phyloP scores from a whole-genome alignment of 2,888 invertebrate genomes.

The Acronicta alni region DNA sequence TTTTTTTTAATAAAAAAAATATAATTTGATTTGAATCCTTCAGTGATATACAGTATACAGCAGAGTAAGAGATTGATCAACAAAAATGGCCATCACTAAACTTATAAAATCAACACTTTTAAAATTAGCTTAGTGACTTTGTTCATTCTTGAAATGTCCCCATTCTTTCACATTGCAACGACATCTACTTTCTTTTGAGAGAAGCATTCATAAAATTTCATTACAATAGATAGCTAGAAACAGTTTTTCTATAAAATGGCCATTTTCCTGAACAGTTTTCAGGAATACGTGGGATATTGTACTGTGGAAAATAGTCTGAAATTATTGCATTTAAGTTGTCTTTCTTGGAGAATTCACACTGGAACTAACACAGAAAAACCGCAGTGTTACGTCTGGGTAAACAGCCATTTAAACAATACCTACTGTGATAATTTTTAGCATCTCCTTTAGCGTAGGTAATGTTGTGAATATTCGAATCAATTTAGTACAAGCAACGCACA shows the following conservation, averaged over 20 bases:
- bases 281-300: conserved; percentile 26
- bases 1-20: no score
- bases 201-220: conserved; percentile 50
- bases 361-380: conserved; percentile 1
- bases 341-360: conserved; percentile 13
- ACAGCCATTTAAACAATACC: conserved; percentile 30
- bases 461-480: neutral
- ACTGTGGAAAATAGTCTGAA: conserved; percentile 12
- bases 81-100: no score
- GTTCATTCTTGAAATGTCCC: conserved; percentile 12
- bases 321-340: conserved; percentile 21
- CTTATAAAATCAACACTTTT: no score
- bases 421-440: conserved; percentile 33
- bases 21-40: no score
- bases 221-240: conserved; percentile 39
- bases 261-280: conserved; percentile 25
- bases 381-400: conserved; percentile 3
- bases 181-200: conserved; percentile 18
- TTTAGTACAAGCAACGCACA: no score
- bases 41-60: no score
- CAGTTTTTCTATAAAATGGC: conserved; percentile 30
- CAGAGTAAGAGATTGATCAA: no score
- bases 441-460: conserved; percentile 27
- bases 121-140: neutral
- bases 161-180: conserved; percentile 19